Evolutionary conservation across 2,797 vertebrate species (phyloP), one percentile per base, ranked within the genome.

Genomic region (Pseudochirops cupreus): DNA sequence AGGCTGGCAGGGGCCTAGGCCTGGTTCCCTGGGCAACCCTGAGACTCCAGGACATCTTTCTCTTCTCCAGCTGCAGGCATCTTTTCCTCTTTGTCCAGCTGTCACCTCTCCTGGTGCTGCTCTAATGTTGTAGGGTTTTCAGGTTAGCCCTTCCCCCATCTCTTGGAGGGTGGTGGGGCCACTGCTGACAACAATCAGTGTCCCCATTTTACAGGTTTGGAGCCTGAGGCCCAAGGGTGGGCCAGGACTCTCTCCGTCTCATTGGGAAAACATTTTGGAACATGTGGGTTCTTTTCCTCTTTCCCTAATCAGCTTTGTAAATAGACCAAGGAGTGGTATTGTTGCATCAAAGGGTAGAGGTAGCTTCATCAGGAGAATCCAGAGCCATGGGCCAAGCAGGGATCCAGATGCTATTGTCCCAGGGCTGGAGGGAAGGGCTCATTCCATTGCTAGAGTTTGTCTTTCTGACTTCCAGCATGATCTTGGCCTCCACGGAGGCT

Each of bases 41-140:
- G 46, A 13, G 12, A 24, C 18, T 28, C 0, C 16, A 92, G 46
- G 14, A 46, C 14, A 16, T 31, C 39, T 9, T n/a, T 54, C 0
- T 3, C 26, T 89, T 56, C 26, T 55, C 39, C 9, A 0, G 21
- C 39, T 14, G 57, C 3, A 12, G 21, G 39, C 10, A 82, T 82
- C 21, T 39, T 2, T 39, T 39, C 62, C 33, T 39, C 33, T 6
- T 2, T 1, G 4, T 2, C 28, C 39, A 53, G 0, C 0, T 21
- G 5, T 9, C 57, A 10, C 2, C 0, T 6, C 1, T 52, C 9
- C 29, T 46, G 31, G 2, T 46, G 74, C 56, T 1, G 5, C 14
- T 28, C 0, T 24, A 7, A 0, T 4, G 0, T 54, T 9, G 50
- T 50, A 9, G 21, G 56, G 7, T 26, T 0, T 12, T 21, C 54